Percentiles rank a stretch among this genome's conserved stretches.
These are phyloP conservation scores for Linyphia triangularis DNA, from an alignment of 2,888 invertebrate species.

Conservation along the genomic window DNA sequence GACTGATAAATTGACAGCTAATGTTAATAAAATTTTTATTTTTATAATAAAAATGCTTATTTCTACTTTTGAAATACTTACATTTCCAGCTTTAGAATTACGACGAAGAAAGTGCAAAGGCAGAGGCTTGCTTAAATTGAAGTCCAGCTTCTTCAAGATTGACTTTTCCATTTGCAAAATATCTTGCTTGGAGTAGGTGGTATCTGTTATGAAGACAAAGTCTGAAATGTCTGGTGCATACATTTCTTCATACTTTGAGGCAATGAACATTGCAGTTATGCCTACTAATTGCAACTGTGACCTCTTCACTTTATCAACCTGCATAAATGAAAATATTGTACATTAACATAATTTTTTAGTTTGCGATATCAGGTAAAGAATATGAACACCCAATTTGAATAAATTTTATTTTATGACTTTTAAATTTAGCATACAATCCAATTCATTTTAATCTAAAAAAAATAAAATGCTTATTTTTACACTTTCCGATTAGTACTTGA, in stretches of 20 bases:
- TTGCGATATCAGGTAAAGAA: no score
- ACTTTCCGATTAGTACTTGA: no score
- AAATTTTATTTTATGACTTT: no score
- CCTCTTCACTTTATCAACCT: constrained; percentile 85
- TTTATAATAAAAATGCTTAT: no score
- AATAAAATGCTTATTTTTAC: no score
- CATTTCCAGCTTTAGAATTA: constrained; percentile 81
- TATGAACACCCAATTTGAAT: no score
- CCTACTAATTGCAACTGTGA: constrained; percentile 92
- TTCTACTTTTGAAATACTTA: no score
- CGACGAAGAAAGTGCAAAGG: constrained; percentile 93
- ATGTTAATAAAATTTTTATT: no score
- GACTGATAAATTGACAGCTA: no score
- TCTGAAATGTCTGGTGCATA: constrained; percentile 91
- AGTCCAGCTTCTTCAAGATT: constrained; percentile 88
- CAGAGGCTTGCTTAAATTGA: constrained; percentile 90
- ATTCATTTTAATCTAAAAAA: no score
- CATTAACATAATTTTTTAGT: no score
- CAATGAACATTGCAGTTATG: constrained; percentile 92
- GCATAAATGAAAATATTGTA: constrained; percentile 53
- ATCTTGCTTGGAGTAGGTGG: constrained; percentile 88
- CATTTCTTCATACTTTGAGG: constrained; percentile 97
- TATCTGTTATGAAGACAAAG: constrained; percentile 94
- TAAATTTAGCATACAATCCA: no score
- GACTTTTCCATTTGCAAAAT: constrained; percentile 90